Conservation (phyloP, 1,140 invertebrate species). For the Teleogryllus occipitalis region DNA sequence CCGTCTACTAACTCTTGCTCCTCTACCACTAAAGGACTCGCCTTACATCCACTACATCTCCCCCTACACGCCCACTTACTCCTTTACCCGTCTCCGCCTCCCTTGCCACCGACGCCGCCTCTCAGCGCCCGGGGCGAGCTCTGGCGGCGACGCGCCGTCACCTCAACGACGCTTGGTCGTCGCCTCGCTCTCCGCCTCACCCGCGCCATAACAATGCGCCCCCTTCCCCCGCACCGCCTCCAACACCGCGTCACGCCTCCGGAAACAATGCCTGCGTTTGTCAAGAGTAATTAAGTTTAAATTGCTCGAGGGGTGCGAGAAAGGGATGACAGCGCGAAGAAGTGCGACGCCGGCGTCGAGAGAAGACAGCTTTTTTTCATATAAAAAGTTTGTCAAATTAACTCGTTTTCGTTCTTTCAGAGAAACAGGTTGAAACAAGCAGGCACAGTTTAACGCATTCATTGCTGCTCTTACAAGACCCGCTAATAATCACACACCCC, state of each 20-base stretch:
- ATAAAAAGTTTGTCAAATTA: neutral
- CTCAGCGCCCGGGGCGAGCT: neutral
- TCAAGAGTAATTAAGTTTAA: conserved; percentile 1
- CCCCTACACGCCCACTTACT: neutral
- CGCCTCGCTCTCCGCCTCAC: too few relatives aligned
- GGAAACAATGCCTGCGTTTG: neutral
- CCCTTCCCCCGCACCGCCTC: too few relatives aligned
- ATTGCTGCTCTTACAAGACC: neutral
- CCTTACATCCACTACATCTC: too few relatives aligned
- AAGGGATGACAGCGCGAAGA: neutral
- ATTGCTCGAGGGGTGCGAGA: neutral
- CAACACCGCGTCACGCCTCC: neutral
- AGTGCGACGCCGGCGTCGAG: neutral
- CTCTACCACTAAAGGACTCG: too few relatives aligned
- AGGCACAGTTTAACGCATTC: neutral
- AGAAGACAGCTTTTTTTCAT: neutral
- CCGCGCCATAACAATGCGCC: too few relatives aligned
- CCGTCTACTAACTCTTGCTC: too few relatives aligned
- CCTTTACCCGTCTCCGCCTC: neutral
- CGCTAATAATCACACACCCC: too few relatives aligned
- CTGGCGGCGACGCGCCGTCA: neutral
- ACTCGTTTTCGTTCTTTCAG: neutral
- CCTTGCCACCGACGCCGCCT: neutral
- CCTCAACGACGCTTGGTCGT: neutral
- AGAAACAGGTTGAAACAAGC: neutral